phyloP scores from a whole-genome alignment of 2,113 vertebrate genomes.

The Bubo scandiacus region DNA sequence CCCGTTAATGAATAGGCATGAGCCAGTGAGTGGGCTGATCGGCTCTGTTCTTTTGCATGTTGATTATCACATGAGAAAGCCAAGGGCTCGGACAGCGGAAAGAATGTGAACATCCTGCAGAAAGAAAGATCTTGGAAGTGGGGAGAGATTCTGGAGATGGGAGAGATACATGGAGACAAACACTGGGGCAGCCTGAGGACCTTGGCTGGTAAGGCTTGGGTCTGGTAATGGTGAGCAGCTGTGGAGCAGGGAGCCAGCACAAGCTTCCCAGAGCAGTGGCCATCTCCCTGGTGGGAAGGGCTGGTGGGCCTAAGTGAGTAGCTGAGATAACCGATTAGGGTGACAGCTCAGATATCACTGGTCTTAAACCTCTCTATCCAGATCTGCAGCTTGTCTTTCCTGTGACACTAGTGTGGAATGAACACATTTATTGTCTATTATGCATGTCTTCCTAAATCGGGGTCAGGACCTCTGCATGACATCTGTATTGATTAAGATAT shows the following conservation, averaged over 20 bases:
- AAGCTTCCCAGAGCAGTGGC: accelerated
- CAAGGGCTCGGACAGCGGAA: not conserved
- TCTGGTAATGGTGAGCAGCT: no score
- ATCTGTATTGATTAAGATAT: not conserved
- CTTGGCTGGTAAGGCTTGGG: not conserved
- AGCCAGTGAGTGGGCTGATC: not conserved
- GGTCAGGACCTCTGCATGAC: not conserved
- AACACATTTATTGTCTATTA: not conserved
- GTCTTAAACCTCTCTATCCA: not conserved
- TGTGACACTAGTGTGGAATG: not conserved
- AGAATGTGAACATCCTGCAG: not conserved
- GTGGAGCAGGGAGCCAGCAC: not conserved
- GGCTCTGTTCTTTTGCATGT: not conserved
- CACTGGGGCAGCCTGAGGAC: accelerated
- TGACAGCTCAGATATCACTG: no score
- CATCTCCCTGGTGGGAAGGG: not conserved
- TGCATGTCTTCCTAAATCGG: not conserved
- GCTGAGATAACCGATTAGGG: accelerated
- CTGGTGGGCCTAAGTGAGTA: not conserved
- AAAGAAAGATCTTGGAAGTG: not conserved
- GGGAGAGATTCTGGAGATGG: not conserved
- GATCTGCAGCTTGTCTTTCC: not conserved
- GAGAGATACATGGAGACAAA: not conserved
- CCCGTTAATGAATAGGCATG: accelerated
- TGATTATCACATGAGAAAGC: not conserved